Evolutionary conservation across 2,888 invertebrate species (phyloP).

Genomic region (Xestia sexstrigata): DNA sequence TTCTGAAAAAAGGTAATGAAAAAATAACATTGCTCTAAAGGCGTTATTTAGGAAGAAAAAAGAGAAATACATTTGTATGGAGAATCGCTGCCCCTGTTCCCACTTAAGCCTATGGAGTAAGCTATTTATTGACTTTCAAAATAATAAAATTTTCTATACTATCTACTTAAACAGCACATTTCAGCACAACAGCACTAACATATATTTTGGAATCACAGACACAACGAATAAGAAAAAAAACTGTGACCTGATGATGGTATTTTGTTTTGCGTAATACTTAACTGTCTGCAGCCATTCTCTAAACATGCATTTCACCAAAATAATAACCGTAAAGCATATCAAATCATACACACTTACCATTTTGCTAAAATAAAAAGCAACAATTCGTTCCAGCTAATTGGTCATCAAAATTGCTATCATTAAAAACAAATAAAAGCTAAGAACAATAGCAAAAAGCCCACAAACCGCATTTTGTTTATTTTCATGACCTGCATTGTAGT

Average conservation of each 20-base stretch:
- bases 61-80: too few species aligned
- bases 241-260: not conserved
- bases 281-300: not conserved
- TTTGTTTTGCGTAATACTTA: not conserved
- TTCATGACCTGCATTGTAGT: constrained; percentile 76
- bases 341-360: constrained; percentile 45
- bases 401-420: constrained; percentile 66
- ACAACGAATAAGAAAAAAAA: not conserved
- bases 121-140: not conserved
- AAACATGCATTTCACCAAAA: constrained; percentile 12
- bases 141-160: not conserved
- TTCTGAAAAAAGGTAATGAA: too few species aligned
- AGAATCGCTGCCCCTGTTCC: too few species aligned
- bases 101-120: not conserved
- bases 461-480: constrained; percentile 78
- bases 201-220: not conserved
- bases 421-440: constrained; percentile 64
- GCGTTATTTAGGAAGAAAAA: too few species aligned
- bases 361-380: constrained; percentile 52
- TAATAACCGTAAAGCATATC: constrained; percentile 52
- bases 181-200: not conserved
- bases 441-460: constrained; percentile 72
- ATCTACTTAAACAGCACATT: not conserved
- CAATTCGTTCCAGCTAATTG: constrained; percentile 71
- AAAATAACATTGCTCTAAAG: too few species aligned